phyloP scores from a whole-genome alignment of 2,797 vertebrate genomes.

The Sebastes minor region DNA sequence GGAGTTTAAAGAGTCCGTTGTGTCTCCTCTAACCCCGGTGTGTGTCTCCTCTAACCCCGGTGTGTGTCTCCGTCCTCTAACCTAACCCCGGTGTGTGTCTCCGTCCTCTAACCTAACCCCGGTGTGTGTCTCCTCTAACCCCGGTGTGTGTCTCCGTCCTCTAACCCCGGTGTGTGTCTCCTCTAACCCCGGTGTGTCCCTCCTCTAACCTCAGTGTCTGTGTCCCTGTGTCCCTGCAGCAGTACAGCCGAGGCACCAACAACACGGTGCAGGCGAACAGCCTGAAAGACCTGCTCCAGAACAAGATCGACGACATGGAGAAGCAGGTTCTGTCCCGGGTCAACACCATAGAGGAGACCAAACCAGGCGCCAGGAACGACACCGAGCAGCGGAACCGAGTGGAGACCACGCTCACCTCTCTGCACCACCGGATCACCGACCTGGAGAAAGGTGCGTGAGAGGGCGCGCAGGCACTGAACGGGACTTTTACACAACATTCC shows the following conservation, averaged over 20 bases:
- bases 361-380: constrained; percentile 87
- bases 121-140: constrained; percentile 31
- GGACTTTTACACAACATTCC: background rate
- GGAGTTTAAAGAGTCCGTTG: constrained; percentile 1
- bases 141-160: too few relatives aligned
- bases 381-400: constrained; percentile 92
- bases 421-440: constrained; percentile 96
- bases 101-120: too few relatives aligned
- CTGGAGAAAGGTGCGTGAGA: constrained; percentile 92
- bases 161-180: background rate
- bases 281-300: constrained; percentile 95
- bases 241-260: constrained; percentile 93
- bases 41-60: background rate
- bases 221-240: constrained; percentile 78
- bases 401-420: constrained; percentile 92
- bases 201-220: constrained; percentile 51
- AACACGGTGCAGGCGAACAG: constrained; percentile 89
- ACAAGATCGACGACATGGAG: constrained; percentile 96
- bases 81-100: background rate
- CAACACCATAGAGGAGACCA: constrained; percentile 92
- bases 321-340: constrained; percentile 95
- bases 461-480: background rate
- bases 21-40: too few relatives aligned
- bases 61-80: background rate
- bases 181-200: constrained; percentile 26